These are phyloP conservation scores for Brachionus plicatilis DNA, from an alignment of 1,140 invertebrate species.

Conservation along the genomic window DNA sequence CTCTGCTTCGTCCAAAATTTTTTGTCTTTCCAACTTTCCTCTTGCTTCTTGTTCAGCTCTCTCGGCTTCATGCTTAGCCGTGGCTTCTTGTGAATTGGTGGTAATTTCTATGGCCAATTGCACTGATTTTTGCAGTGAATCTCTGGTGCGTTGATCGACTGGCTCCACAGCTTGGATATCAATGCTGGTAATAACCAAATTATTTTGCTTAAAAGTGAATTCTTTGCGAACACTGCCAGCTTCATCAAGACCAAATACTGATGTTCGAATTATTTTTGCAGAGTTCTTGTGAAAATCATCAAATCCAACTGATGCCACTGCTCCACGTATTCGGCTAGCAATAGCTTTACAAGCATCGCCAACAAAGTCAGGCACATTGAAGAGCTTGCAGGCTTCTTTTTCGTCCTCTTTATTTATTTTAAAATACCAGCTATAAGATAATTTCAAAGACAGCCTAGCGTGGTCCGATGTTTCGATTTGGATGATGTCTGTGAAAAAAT, in stretches of 20 bases:
- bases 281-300: conserved; percentile 57
- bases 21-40: conserved; percentile 58
- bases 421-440: conserved; percentile 59
- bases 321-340: conserved; percentile 58
- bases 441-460: conserved; percentile 57
- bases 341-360: conserved; percentile 60
- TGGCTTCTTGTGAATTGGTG: conserved; percentile 58
- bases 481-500: conserved; percentile 60
- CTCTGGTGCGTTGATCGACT: conserved; percentile 60
- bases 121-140: conserved; percentile 59
- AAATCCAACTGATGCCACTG: conserved; percentile 58
- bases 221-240: conserved; percentile 52
- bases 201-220: conserved; percentile 55
- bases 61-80: conserved; percentile 58
- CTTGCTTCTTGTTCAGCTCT: conserved; percentile 59
- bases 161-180: conserved; percentile 61
- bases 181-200: conserved; percentile 58
- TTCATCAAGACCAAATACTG: conserved; percentile 60
- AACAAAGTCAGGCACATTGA: conserved; percentile 60
- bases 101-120: conserved; percentile 60
- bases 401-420: not conserved
- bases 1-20: conserved; percentile 57
- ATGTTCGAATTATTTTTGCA: conserved; percentile 57
- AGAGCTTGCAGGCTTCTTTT: conserved; percentile 54
- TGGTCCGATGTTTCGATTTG: conserved; percentile 59